phyloP scores from a whole-genome alignment of 1,140 invertebrate species.

The Chironomus tepperi region DNA sequence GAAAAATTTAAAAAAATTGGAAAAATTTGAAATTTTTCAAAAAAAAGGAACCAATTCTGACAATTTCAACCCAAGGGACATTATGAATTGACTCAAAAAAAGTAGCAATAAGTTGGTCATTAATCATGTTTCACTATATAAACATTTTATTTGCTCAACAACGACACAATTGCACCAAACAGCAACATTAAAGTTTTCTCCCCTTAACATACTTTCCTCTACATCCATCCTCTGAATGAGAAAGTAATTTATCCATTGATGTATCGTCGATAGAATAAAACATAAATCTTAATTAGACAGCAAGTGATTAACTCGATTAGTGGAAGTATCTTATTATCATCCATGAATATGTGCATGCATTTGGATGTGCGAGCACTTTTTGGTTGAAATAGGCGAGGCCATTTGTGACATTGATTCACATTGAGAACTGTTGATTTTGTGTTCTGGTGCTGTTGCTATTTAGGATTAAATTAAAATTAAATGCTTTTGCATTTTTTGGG shows the following conservation, averaged over 20 bases:
- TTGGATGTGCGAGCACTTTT: not conserved
- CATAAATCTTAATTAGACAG: slow-evolving; percentile 24
- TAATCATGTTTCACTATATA: slow-evolving; percentile 3
- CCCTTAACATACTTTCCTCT: not conserved
- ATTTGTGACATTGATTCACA: not conserved
- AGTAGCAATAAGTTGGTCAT: slow-evolving; percentile 16
- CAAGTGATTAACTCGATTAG: slow-evolving; percentile 20
- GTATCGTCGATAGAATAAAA: not conserved
- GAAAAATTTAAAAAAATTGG: not conserved
- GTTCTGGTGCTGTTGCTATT: slow-evolving; percentile 1
- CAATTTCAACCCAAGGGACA: too few relatives aligned
- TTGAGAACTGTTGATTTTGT: not conserved
- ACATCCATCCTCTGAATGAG: too few relatives aligned
- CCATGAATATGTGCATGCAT: not conserved
- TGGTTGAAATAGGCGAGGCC: not conserved
- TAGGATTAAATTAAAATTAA: slow-evolving; percentile 17
- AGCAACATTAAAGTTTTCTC: not conserved
- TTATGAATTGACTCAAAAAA: not conserved
- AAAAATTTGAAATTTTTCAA: not conserved
- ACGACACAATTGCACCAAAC: not conserved
- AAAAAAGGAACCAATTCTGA: not conserved
- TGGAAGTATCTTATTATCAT: not conserved
- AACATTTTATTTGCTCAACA: not conserved
- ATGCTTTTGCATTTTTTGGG: not conserved
- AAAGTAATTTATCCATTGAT: too few relatives aligned